Percentiles rank a stretch among this genome's conserved stretches.
phyloP scores from a whole-genome alignment of 2,888 invertebrate species.

The Uloborus plumipes region DNA sequence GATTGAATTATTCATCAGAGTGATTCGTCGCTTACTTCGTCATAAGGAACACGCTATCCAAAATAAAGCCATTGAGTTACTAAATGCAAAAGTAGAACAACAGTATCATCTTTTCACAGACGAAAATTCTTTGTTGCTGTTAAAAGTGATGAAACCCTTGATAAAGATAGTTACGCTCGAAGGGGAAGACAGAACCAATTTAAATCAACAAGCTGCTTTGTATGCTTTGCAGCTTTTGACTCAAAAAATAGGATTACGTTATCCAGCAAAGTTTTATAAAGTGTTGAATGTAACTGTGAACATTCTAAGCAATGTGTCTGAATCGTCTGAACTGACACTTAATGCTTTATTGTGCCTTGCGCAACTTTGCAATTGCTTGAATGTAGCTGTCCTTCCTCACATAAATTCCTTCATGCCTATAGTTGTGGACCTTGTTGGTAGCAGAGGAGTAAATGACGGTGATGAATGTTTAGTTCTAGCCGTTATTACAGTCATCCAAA shows the following conservation, averaged over 20 bases:
- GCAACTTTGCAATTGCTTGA: conserved; percentile 82
- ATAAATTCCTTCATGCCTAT: conserved; percentile 85
- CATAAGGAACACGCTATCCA: conserved; percentile 81
- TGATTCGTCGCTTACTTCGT: conserved; percentile 80
- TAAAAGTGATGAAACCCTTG: conserved; percentile 73
- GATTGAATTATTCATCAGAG: conserved; percentile 77
- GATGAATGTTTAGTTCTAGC: conserved; percentile 76
- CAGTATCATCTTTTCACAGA: conserved; percentile 71
- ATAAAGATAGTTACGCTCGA: conserved; percentile 75
- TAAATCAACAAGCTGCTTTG: conserved; percentile 86
- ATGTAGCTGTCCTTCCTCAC: conserved; percentile 81
- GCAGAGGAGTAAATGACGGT: conserved; percentile 3
- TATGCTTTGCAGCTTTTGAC: conserved; percentile 87
- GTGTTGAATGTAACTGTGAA: conserved; percentile 80
- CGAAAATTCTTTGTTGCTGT: conserved; percentile 20
- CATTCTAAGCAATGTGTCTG: conserved; percentile 74
- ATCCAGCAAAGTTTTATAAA: conserved; percentile 80
- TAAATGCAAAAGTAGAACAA: conserved; percentile 84
- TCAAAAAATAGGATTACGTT: conserved; percentile 78
- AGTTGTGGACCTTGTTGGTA: conserved; percentile 67
- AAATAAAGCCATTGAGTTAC: conserved; percentile 85
- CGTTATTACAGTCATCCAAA: conserved; percentile 83
- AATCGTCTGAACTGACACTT: conserved; percentile 72
- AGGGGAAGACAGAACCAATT: conserved; percentile 75
- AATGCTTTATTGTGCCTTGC: conserved; percentile 75